Evolutionary conservation across 2,888 invertebrate species (phyloP).

Genomic region (Hydrotaea diabolus): DNA sequence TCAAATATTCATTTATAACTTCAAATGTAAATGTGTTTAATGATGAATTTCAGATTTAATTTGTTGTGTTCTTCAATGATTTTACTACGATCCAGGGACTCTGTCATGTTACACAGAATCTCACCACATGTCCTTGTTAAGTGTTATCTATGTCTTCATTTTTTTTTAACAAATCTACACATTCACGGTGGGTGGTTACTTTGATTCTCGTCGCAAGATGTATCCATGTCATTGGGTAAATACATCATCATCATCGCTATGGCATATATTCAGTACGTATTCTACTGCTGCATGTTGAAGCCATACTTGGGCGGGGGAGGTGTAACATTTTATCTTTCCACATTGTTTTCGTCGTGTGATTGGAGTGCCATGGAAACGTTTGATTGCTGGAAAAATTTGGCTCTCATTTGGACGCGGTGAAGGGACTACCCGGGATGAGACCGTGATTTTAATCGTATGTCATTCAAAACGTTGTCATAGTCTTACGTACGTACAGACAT

Average conservation of each 20-base stretch:
- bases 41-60: no score
- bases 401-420: no score
- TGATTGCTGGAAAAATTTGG: conserved; percentile 24
- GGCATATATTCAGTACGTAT: neutral
- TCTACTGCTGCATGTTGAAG: neutral
- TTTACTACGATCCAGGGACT: no score
- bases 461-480: conserved; percentile 32
- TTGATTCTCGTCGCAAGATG: conserved; percentile 7
- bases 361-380: conserved; percentile 21
- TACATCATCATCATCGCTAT: neutral
- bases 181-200: conserved; percentile 4
- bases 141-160: conserved; percentile 20
- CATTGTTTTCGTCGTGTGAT: neutral
- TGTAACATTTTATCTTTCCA: neutral
- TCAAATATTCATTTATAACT: no score
- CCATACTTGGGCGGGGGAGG: neutral
- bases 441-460: conserved; percentile 3
- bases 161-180: conserved; percentile 22
- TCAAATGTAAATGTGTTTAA: no score
- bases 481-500: neutral
- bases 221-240: conserved; percentile 1
- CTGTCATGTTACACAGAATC: neutral
- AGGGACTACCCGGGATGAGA: neutral
- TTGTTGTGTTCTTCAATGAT: no score
- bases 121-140: conserved; percentile 25